Evolutionary conservation across 2,113 vertebrate genomes (phyloP).

Genomic region (Seriola rivoliana): DNA sequence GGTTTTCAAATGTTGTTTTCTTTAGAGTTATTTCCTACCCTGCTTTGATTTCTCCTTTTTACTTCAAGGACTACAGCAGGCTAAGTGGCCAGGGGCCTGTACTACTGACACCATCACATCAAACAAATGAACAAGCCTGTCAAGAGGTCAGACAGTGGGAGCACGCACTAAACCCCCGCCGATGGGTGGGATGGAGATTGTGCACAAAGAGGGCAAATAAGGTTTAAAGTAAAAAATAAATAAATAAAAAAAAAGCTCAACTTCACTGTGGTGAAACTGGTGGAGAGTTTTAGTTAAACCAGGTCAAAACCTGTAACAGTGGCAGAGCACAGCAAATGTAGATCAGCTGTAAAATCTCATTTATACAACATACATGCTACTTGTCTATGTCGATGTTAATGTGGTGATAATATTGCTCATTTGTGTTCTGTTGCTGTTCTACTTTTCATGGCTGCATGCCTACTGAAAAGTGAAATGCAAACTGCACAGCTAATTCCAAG

Average conservation of each 20-base stretch:
- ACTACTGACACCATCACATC: slow-evolving; percentile 23
- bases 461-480: neutral
- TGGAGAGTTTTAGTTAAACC: neutral
- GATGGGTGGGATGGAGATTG: neutral
- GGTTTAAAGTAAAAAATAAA: neutral
- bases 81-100: slow-evolving; percentile 6
- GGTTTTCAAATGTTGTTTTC: slow-evolving; percentile 38
- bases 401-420: neutral
- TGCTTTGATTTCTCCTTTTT: slow-evolving; percentile 49
- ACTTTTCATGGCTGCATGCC: neutral
- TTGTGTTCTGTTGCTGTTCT: slow-evolving; percentile 7
- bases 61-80: slow-evolving; percentile 23
- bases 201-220: neutral
- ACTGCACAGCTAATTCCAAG: neutral
- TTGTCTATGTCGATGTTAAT: neutral
- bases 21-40: slow-evolving; percentile 7
- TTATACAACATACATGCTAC: too few species aligned
- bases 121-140: slow-evolving; percentile 30
- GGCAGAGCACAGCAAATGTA: neutral
- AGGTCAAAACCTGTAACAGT: neutral
- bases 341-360: neutral
- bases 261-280: slow-evolving; percentile 22
- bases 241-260: neutral
- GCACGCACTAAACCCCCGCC: slow-evolving; percentile 18
- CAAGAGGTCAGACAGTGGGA: slow-evolving; percentile 26